These are phyloP conservation scores for Cladorhizidae sp. DNA, from an alignment of 37 sponge, comb jelly and placozoan species.

Conservation along the genomic window DNA sequence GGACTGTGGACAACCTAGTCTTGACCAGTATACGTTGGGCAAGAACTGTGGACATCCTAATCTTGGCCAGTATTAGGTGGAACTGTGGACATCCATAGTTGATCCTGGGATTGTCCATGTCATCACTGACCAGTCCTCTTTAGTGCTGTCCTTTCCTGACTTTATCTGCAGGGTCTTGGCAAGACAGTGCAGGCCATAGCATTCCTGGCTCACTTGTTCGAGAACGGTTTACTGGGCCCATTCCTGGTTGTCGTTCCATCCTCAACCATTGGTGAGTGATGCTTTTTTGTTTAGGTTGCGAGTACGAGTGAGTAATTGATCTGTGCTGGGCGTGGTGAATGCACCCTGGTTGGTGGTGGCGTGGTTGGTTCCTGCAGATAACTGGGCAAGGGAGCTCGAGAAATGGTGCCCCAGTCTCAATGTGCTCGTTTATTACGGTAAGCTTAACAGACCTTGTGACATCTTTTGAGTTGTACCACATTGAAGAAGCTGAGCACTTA, in stretches of 20 bases:
- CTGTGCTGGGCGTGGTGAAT: neutral
- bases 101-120: no score
- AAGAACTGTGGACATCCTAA: no score
- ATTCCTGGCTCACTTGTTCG: slow-evolving; percentile 47
- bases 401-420: slow-evolving; percentile 45
- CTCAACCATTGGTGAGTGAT: slow-evolving; percentile 54
- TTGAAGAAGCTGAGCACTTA: no score
- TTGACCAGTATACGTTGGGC: no score
- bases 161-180: slow-evolving; percentile 48
- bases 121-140: neutral
- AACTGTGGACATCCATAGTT: neutral
- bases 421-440: slow-evolving; percentile 47
- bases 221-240: slow-evolving; percentile 29
- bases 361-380: slow-evolving; percentile 23
- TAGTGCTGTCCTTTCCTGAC: neutral
- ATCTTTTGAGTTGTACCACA: no score
- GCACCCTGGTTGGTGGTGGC: no score
- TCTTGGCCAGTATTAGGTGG: neutral
- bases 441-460: no score
- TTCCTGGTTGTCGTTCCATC: slow-evolving; percentile 56
- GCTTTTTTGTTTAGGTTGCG: neutral
- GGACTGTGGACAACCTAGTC: no score
- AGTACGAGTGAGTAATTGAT: neutral
- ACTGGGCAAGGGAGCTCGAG: slow-evolving; percentile 53
- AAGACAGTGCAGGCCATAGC: slow-evolving; percentile 66